A percentile compares a stretch with the other conserved stretches of the same genome.
Evolutionary conservation across 1,140 invertebrate genomes (phyloP).

Genomic region (Drosophila novamexicana): DNA sequence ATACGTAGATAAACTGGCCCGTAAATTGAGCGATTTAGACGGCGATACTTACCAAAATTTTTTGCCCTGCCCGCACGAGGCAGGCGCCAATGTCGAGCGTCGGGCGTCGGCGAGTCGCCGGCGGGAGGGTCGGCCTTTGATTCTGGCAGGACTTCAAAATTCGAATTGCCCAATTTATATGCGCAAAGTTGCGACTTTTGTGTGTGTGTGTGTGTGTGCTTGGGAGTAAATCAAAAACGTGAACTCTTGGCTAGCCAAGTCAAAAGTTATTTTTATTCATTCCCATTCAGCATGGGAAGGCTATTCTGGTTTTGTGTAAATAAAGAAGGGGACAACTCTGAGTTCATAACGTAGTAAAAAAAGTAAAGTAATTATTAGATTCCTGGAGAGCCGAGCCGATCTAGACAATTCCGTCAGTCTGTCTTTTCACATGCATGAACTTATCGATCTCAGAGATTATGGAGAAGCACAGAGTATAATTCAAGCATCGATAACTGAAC

Average conservation of each 20-base stretch:
- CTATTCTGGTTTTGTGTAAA: no score
- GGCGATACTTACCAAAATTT: conserved; percentile 21
- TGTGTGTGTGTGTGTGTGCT: neutral
- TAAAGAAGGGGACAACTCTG: no score
- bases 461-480: no score
- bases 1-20: conserved; percentile 1
- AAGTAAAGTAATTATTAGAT: no score
- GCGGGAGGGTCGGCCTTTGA: conserved; percentile 3
- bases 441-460: no score
- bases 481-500: no score
- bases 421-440: no score
- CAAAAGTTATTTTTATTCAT: conserved; percentile 46
- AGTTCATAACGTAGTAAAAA: no score
- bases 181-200: conserved; percentile 60
- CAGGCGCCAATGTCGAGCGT: conserved; percentile 23
- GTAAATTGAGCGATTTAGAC: conserved; percentile 30
- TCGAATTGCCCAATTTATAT: conserved; percentile 69
- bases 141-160: conserved; percentile 37
- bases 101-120: neutral
- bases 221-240: conserved; percentile 75
- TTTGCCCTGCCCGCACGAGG: conserved; percentile 8
- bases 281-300: no score
- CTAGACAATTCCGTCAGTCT: no score
- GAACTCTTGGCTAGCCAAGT: conserved; percentile 66
- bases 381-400: no score